Base-by-base conservation (phyloP, 1,140 invertebrate species). In the Cherax destructor region DNA sequence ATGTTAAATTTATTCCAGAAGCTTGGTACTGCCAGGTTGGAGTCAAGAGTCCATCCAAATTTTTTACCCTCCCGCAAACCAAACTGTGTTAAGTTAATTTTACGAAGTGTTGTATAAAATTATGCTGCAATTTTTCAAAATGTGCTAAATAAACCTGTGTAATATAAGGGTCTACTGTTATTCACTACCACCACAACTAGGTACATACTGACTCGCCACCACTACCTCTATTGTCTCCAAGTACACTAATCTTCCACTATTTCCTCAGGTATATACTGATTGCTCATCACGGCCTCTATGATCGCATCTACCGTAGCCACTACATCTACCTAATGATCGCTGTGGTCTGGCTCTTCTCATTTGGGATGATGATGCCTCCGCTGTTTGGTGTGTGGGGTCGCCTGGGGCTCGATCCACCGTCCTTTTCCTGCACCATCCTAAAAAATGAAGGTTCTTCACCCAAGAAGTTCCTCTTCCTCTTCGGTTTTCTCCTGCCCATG, bases 401-500 rank as follows among this genome's bases (percentile, higher is more conserved):
- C 86, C 95, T 98, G 91, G 97, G 97, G 0, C 94, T 98, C 10
- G 96, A 98, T 92, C 94, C 95, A 10, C 95, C 95, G 3, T 97
- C 97, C 2, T 98, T 98, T 94, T 98, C 97, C 0, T 98, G 97
- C 94, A 98, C 97, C 1, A 98, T 98, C 85, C 95, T 98, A 7
- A 94, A 94, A 83, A 95, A 97, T 92, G 96, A 96, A 21, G 96
- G 95, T 47, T 95, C 94, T 59, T 98, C 97, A 9, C 97, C 98
- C 0, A 98, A 98, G 95, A 98, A 98, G 94, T 96, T 97, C 81
- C 95, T 98, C 0, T 98, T 98, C 94, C 95, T 97, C 0, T 95
- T 98, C 91, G 97, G 97, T 6, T 97, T 98, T 93, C 95, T 97
- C 11, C 94, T 98, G 52, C 59, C 97, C 97, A 0, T 98, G 97